Conservation (phyloP, 35 echinoderm and acorn worm species). For the Lytechinus variegatus region DNA sequence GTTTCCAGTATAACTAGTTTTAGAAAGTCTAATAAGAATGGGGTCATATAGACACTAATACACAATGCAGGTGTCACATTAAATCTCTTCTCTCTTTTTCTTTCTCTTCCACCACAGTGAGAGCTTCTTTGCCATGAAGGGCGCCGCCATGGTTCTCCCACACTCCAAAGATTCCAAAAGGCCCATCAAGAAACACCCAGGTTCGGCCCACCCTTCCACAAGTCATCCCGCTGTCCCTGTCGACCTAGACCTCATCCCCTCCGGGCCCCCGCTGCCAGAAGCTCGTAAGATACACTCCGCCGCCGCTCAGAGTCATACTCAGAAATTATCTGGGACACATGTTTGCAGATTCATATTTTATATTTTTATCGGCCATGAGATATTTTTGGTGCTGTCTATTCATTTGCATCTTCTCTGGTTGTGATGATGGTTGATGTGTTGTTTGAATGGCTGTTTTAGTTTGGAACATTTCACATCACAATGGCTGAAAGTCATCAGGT, state of each 20-base stretch:
- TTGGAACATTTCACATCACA: constrained; percentile 19
- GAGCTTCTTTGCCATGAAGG: constrained; percentile 98
- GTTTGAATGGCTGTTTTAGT: not conserved
- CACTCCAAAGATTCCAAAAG: constrained; percentile 76
- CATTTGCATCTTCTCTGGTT: not conserved
- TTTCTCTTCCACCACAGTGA: constrained; percentile 57
- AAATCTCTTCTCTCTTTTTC: not conserved
- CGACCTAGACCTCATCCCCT: not conserved
- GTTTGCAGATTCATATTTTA: not conserved
- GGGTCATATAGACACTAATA: too few species aligned
- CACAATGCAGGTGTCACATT: too few species aligned
- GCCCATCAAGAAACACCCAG: constrained; percentile 96
- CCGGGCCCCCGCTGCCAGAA: constrained; percentile 29
- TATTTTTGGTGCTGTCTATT: not conserved
- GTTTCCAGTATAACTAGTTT: too few species aligned
- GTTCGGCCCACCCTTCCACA: constrained; percentile 47
- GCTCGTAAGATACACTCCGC: constrained; percentile 38
- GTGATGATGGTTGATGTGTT: not conserved
- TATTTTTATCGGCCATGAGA: not conserved
- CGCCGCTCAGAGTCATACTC: not conserved
- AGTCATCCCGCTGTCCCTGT: not conserved
- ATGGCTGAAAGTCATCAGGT: too few species aligned
- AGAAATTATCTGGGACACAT: too few species aligned
- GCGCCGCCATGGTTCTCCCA: constrained; percentile 93
- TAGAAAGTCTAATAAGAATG: too few species aligned